Percentiles rank a stretch among this genome's conserved stretches.
Conservation (phyloP, 2,113 vertebrate genomes). For the Phaetusa simplex region DNA sequence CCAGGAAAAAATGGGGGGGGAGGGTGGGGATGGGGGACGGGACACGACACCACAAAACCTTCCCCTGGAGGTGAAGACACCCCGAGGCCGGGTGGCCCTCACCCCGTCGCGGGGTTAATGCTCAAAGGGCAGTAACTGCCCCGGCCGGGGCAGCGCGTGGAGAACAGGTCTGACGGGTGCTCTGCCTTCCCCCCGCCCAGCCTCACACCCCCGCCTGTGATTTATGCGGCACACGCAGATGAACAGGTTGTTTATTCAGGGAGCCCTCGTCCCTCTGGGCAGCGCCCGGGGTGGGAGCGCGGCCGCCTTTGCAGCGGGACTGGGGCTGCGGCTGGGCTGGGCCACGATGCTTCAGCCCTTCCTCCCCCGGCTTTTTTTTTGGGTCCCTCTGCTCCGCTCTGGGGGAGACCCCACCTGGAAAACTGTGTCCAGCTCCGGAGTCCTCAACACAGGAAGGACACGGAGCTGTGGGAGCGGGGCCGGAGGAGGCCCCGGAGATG, state of each 20-base stretch:
- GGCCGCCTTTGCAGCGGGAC: too few species aligned
- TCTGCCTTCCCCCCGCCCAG: neutral
- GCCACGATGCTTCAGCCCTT: fast-evolving
- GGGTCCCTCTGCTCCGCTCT: neutral
- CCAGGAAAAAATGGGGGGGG: neutral
- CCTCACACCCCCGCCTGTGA: neutral
- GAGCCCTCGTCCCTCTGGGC: neutral
- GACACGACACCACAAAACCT: neutral
- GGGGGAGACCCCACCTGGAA: too few species aligned
- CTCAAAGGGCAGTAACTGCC: neutral
- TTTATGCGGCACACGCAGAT: neutral
- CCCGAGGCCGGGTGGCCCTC: neutral
- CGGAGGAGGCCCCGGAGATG: neutral
- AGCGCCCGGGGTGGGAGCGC: neutral
- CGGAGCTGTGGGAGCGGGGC: neutral
- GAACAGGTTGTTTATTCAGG: neutral
- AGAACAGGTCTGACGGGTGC: slow-evolving; percentile 24
- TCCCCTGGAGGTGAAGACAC: neutral
- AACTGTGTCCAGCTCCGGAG: too few species aligned
- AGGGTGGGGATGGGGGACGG: too few species aligned
- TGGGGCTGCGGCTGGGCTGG: neutral
- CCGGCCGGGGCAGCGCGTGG: neutral
- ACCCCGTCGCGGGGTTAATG: neutral
- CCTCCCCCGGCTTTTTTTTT: neutral
- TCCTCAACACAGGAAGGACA: neutral